phyloP scores from a whole-genome alignment of 1,140 invertebrate species.

The Drosophila ogumai region DNA sequence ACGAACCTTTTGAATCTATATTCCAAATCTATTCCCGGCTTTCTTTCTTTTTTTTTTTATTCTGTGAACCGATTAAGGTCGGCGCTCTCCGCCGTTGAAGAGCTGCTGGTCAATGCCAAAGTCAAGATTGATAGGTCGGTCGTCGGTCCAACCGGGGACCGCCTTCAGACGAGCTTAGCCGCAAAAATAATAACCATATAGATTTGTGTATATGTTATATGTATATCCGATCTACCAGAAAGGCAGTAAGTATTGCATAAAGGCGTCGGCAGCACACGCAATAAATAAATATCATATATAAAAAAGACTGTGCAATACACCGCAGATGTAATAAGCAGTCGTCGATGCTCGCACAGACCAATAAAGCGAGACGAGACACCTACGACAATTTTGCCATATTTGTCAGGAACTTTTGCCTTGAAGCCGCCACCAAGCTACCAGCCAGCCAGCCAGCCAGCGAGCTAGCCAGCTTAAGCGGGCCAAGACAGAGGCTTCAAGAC shows the following conservation, averaged over 20 bases:
- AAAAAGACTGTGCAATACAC: slow-evolving; percentile 15
- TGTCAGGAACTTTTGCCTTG: slow-evolving; percentile 65
- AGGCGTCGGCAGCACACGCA: slow-evolving; percentile 26
- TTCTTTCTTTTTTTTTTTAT: slow-evolving; percentile 4
- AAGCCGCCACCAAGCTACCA: slow-evolving; percentile 2
- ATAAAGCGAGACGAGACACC: slow-evolving; percentile 54
- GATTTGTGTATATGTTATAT: not conserved
- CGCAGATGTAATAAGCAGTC: slow-evolving; percentile 23
- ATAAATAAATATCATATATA: slow-evolving; percentile 11
- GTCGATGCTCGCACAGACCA: slow-evolving; percentile 42
- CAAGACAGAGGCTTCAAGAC: slow-evolving; percentile 19
- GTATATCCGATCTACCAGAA: slow-evolving; percentile 5
- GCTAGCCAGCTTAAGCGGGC: slow-evolving; percentile 14
- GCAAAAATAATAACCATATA: slow-evolving; percentile 4
- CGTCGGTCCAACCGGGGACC: slow-evolving; percentile 4
- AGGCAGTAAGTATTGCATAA: slow-evolving; percentile 54
- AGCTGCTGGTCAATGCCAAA: slow-evolving; percentile 46
- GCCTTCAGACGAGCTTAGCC: not conserved
- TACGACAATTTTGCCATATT: slow-evolving; percentile 77
- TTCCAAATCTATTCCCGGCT: slow-evolving; percentile 23
- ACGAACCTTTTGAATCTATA: slow-evolving; percentile 19
- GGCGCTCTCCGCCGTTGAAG: slow-evolving; percentile 7
- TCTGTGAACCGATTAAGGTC: slow-evolving; percentile 6
- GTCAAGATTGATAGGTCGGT: slow-evolving; percentile 24
- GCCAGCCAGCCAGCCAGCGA: not conserved